phyloP scores from a whole-genome alignment of 2,113 vertebrate species.

The Takifugu flavidus region DNA sequence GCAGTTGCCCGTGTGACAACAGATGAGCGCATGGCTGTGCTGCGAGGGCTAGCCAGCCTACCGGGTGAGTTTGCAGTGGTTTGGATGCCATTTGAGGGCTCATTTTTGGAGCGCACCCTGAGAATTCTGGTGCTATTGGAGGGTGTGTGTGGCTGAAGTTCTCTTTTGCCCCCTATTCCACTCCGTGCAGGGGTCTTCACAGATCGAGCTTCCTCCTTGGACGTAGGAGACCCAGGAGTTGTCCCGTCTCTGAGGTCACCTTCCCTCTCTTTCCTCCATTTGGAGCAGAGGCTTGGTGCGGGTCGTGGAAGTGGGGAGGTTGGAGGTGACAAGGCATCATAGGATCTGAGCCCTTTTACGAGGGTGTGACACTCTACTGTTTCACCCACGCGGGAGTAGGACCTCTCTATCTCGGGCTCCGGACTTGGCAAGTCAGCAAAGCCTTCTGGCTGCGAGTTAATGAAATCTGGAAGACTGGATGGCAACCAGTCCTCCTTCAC shows the following conservation, averaged over 20 bases:
- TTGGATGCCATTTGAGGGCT: slow-evolving; percentile 26
- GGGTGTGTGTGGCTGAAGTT: slow-evolving; percentile 44
- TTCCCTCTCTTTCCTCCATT: slow-evolving; percentile 77
- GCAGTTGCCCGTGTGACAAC: slow-evolving; percentile 21
- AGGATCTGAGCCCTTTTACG: slow-evolving; percentile 74
- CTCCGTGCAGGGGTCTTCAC: slow-evolving; percentile 55
- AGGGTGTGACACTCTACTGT: slow-evolving; percentile 77
- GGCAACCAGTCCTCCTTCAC: slow-evolving; percentile 43
- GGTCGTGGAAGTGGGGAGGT: slow-evolving; percentile 62
- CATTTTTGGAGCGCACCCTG: slow-evolving; percentile 66
- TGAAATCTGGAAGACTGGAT: slow-evolving; percentile 52
- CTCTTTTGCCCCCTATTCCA: slow-evolving; percentile 65
- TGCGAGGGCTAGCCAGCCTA: slow-evolving; percentile 39
- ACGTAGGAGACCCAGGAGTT: slow-evolving; percentile 19
- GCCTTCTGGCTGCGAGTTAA: slow-evolving; percentile 54
- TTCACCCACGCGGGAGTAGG: slow-evolving; percentile 66
- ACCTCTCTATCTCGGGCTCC: slow-evolving; percentile 38
- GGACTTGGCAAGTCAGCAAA: slow-evolving; percentile 32
- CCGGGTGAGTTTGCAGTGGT: slow-evolving; percentile 32
- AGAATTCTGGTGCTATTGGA: slow-evolving; percentile 52
- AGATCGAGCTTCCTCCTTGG: slow-evolving; percentile 55
- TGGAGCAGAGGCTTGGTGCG: slow-evolving; percentile 74
- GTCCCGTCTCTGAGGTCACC: slow-evolving; percentile 47
- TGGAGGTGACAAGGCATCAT: slow-evolving; percentile 64
- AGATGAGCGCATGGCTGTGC: slow-evolving; percentile 53